Percentiles rank a stretch among this genome's conserved stretches.
Evolutionary conservation across 2,797 vertebrate species (phyloP).

Genomic region (Chelon auratus): DNA sequence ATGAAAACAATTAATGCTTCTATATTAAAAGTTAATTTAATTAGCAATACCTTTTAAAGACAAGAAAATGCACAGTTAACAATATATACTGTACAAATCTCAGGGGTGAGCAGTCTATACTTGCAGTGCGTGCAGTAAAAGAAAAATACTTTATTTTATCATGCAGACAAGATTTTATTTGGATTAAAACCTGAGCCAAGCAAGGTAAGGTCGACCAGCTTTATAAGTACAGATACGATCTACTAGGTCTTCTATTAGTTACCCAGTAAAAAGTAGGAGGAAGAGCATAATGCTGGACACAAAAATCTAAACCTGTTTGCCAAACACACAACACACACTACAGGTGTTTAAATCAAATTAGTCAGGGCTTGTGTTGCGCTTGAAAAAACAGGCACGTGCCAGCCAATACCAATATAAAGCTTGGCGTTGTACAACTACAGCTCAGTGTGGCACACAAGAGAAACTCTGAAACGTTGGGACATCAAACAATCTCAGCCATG

Average conservation of each 20-base stretch:
- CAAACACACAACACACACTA: not conserved
- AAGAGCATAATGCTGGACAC: not conserved
- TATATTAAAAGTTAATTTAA: slow-evolving; percentile 39
- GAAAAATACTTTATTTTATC: not conserved
- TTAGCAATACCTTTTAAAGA: slow-evolving; percentile 11
- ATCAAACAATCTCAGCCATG: not conserved
- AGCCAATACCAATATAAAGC: not conserved
- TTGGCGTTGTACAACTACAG: not conserved
- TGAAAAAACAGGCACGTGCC: not conserved
- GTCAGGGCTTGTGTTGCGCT: not conserved
- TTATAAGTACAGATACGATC: not conserved
- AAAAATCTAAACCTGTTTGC: not conserved
- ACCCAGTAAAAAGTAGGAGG: no score
- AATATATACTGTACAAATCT: not conserved
- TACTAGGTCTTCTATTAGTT: no score
- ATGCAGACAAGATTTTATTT: not conserved
- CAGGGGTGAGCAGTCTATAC: no score
- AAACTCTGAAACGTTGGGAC: not conserved
- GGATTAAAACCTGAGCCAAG: slow-evolving; percentile 8
- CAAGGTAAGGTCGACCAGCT: not conserved
- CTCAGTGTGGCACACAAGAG: not conserved
- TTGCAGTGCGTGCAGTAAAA: no score
- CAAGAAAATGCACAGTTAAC: not conserved
- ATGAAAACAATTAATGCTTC: slow-evolving; percentile 45
- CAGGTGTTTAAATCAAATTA: not conserved